Evolutionary conservation across 1,140 invertebrate genomes (phyloP).

Genomic region (Cotesia chilonis): DNA sequence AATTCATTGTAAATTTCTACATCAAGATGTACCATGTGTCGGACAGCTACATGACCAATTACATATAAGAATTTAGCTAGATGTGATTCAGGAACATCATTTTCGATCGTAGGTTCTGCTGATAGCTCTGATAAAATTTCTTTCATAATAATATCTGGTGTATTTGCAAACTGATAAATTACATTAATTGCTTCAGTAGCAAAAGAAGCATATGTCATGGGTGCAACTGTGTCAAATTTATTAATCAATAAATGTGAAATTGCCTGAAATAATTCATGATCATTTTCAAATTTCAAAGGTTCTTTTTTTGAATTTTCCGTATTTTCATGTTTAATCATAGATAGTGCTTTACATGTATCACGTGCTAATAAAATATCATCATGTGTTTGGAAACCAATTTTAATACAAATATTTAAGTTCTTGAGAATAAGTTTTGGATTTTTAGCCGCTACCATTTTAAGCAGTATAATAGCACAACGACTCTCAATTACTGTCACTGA

Average conservation of each 20-base stretch:
- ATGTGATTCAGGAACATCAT: conserved; percentile 13
- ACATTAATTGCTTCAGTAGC: conserved; percentile 69
- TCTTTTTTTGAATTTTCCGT: conserved; percentile 44
- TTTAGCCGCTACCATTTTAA: conserved; percentile 76
- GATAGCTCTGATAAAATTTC: conserved; percentile 46
- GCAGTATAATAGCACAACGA: conserved; percentile 74
- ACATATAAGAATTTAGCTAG: conserved; percentile 69
- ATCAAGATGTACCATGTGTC: conserved; percentile 82
- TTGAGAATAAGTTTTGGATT: conserved; percentile 67
- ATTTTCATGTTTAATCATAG: conserved; percentile 61
- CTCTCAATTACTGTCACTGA: conserved; percentile 75
- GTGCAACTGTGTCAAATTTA: conserved; percentile 60
- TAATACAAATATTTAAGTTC: conserved; percentile 71
- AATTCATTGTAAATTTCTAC: conserved; percentile 78
- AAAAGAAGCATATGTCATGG: conserved; percentile 69
- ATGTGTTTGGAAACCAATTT: conserved; percentile 67
- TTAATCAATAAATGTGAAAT: conserved; percentile 63
- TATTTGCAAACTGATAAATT: conserved; percentile 68
- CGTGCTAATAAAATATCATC: conserved; percentile 68
- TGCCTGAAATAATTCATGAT: conserved; percentile 69
- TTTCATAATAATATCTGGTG: conserved; percentile 55
- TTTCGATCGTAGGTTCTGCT: conserved; percentile 33
- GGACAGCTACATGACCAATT: conserved; percentile 77
- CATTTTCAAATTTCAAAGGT: conserved; percentile 61
- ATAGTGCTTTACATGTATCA: conserved; percentile 70